Conservation (phyloP, 2,113 vertebrate species). For the Mormyrus lacerda region DNA sequence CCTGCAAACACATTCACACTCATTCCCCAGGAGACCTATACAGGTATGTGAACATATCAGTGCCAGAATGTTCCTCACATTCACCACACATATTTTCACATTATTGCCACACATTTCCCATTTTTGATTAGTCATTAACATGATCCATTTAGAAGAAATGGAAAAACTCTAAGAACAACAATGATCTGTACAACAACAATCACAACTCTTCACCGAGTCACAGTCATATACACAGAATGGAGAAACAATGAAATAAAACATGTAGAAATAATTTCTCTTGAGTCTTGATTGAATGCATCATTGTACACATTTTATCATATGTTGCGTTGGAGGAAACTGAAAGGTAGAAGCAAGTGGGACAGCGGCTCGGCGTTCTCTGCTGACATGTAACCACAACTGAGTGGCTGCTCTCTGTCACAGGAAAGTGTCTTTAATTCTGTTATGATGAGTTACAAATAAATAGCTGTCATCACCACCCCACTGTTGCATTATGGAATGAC, state of each 20-base stretch:
- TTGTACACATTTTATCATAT: background rate
- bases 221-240: background rate
- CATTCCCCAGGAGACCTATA: background rate
- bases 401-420: background rate
- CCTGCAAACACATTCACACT: background rate
- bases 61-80: background rate
- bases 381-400: background rate
- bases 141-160: background rate
- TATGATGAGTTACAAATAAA: background rate
- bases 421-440: background rate
- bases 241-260: background rate
- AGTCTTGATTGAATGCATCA: background rate
- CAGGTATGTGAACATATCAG: background rate
- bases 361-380: background rate
- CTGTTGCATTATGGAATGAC: background rate
- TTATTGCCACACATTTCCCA: background rate
- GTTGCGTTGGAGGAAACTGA: background rate
- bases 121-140: background rate
- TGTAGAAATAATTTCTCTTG: background rate
- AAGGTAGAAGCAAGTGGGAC: background rate
- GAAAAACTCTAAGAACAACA: background rate
- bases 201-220: background rate
- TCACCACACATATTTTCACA: background rate
- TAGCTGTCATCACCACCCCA: background rate
- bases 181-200: background rate